Percentiles rank a stretch among this genome's conserved stretches.
These are phyloP conservation scores for Troglohyphantes excavatus DNA, from an alignment of 2,888 invertebrate species.

Conservation along the genomic window DNA sequence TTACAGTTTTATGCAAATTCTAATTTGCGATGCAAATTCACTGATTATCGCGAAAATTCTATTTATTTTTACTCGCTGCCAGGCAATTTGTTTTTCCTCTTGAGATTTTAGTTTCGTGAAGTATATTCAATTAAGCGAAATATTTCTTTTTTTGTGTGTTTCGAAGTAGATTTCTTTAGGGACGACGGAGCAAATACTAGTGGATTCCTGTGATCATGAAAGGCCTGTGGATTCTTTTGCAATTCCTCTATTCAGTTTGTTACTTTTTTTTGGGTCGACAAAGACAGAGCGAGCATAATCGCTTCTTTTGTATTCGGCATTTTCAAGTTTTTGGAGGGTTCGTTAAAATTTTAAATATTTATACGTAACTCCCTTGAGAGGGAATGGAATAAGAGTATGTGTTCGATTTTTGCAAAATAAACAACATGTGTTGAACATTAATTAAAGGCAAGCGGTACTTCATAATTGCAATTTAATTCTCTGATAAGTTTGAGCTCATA, in stretches of 20 bases:
- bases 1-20: constrained; percentile 61
- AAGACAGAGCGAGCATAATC: not conserved
- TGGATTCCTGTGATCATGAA: not conserved
- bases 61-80: constrained; percentile 14
- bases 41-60: constrained; percentile 33
- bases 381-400: no score
- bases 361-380: no score
- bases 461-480: no score
- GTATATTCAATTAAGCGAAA: constrained; percentile 50
- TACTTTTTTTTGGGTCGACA: not conserved
- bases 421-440: no score
- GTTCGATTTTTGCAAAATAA: no score
- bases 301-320: not conserved
- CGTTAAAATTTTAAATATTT: no score
- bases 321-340: no score
- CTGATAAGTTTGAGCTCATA: no score
- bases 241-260: not conserved
- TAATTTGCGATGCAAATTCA: constrained; percentile 59
- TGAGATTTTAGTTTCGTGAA: constrained; percentile 2
- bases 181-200: not conserved
- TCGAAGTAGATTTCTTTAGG: not conserved
- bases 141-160: constrained; percentile 21
- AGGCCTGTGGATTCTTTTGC: not conserved
- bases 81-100: constrained; percentile 4
- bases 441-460: no score